Percentiles rank a stretch among this genome's conserved stretches.
Evolutionary conservation across 2,888 invertebrate genomes (phyloP).

Genomic region (Heliconius ismenius): DNA sequence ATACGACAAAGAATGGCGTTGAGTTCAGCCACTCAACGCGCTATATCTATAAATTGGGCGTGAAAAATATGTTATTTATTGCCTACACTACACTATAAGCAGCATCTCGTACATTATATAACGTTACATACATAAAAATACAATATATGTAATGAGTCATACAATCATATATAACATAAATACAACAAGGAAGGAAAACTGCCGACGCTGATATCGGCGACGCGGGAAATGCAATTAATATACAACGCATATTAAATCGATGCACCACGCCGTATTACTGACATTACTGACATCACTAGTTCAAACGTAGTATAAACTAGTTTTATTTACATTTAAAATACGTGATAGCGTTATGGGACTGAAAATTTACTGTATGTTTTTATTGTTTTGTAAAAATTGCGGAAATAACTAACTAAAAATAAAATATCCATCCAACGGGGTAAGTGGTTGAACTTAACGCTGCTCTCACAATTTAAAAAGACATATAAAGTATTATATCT

Average conservation of each 20-base stretch:
- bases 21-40: too few relatives aligned
- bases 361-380: too few relatives aligned
- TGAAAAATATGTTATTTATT: too few relatives aligned
- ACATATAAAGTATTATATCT: too few relatives aligned
- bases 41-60: too few relatives aligned
- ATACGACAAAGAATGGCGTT: too few relatives aligned
- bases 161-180: constrained; percentile 14
- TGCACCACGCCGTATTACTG: not conserved
- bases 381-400: too few relatives aligned
- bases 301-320: constrained; percentile 1
- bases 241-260: constrained; percentile 21
- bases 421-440: too few relatives aligned
- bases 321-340: not conserved
- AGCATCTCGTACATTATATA: constrained; percentile 1
- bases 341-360: not conserved
- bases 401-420: too few relatives aligned
- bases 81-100: too few relatives aligned
- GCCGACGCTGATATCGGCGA: constrained; percentile 22
- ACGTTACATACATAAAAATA: not conserved
- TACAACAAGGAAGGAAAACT: constrained; percentile 33
- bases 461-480: too few relatives aligned
- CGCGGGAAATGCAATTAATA: constrained; percentile 33
- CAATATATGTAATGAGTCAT: constrained; percentile 8
- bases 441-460: too few relatives aligned
- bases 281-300: constrained; percentile 21